These are phyloP conservation scores for Idaea aversata DNA, from an alignment of 2,888 invertebrate species.

Conservation along the genomic window DNA sequence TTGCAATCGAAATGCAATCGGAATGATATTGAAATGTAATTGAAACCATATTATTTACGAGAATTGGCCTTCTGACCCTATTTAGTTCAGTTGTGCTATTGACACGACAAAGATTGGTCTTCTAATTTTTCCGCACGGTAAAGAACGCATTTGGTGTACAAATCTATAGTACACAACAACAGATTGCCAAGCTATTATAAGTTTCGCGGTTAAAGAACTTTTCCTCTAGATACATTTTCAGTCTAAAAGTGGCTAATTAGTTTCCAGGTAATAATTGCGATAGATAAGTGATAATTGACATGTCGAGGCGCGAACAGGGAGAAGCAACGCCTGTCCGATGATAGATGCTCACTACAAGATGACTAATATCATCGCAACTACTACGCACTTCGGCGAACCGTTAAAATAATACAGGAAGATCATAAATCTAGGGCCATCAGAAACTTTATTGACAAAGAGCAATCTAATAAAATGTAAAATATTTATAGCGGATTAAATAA, in stretches of 20 bases:
- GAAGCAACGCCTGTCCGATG: conserved; percentile 43
- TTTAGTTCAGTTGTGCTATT: too few relatives aligned
- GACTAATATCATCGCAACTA: conserved; percentile 45
- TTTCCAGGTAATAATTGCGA: conserved; percentile 41
- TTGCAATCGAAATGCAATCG: too few relatives aligned
- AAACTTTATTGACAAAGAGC: conserved; percentile 26
- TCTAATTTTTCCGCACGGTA: too few relatives aligned
- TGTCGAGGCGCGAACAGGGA: conserved; percentile 55
- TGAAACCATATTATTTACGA: too few relatives aligned
- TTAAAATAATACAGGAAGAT: conserved; percentile 50
- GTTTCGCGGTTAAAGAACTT: conserved; percentile 4
- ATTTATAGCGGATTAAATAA: not conserved
- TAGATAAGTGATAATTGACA: conserved; percentile 64
- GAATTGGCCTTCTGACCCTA: too few relatives aligned
- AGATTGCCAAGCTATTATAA: too few relatives aligned
- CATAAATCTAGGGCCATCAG: conserved; percentile 13
- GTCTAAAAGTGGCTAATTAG: not conserved
- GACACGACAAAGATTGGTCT: too few relatives aligned
- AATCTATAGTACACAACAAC: too few relatives aligned
- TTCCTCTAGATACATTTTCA: not conserved
- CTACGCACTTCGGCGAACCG: conserved; percentile 51
- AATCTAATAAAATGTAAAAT: not conserved
- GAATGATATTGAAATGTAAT: too few relatives aligned
- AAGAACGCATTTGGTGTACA: too few relatives aligned
- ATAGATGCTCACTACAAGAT: conserved; percentile 51